phyloP scores from a whole-genome alignment of 2,888 invertebrate genomes.

The Apodemia zela region DNA sequence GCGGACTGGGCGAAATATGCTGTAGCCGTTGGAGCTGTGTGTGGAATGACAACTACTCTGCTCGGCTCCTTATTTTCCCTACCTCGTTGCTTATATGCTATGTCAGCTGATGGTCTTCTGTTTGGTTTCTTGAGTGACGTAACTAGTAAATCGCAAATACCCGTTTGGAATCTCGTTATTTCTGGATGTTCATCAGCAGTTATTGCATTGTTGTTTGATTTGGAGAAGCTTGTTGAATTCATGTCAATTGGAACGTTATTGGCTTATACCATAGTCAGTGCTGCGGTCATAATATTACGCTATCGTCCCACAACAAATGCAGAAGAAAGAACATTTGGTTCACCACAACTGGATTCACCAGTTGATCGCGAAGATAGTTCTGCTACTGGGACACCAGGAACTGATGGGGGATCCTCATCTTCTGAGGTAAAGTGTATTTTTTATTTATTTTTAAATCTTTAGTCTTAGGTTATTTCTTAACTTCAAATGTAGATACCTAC shows the following conservation, averaged over 20 bases:
- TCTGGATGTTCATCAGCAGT: conserved; percentile 88
- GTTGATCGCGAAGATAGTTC: conserved; percentile 82
- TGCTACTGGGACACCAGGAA: conserved; percentile 81
- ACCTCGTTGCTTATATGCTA: conserved; percentile 93
- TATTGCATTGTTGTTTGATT: conserved; percentile 91
- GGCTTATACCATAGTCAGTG: conserved; percentile 95
- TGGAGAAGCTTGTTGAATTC: conserved; percentile 94
- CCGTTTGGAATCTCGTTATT: conserved; percentile 86
- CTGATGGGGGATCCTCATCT: conserved; percentile 81
- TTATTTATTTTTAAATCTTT: neutral
- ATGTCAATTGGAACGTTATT: conserved; percentile 95
- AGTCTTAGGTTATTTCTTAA: neutral
- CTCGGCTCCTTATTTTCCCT: conserved; percentile 92
- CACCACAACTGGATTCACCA: conserved; percentile 76
- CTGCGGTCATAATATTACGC: conserved; percentile 91
- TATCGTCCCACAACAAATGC: conserved; percentile 83
- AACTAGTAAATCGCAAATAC: conserved; percentile 89
- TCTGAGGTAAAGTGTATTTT: conserved; percentile 59
- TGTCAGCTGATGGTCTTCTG: conserved; percentile 93
- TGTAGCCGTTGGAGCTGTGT: conserved; percentile 91
- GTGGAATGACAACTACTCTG: conserved; percentile 94
- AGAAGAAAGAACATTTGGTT: conserved; percentile 68
- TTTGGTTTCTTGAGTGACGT: conserved; percentile 90
- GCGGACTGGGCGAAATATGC: conserved; percentile 92
- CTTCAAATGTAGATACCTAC: too few relatives aligned